Base-by-base conservation (phyloP, 2,888 invertebrate species). In the Pycnomerus fuliginosus region DNA sequence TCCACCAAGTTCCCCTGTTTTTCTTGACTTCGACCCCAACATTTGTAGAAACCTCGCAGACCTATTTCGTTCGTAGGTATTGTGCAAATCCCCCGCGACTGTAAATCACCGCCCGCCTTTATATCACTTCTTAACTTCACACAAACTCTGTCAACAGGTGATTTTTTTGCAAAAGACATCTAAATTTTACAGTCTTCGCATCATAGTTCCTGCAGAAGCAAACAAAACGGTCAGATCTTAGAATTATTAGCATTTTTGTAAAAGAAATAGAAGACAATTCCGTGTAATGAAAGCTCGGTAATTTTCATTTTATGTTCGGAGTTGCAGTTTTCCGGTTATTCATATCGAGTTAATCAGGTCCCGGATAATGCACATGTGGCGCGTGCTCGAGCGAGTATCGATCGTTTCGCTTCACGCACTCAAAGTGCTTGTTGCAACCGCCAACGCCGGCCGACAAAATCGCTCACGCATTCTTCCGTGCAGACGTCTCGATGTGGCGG, bases 231-330 rank as follows among this genome's bases (percentile, higher is more conserved):
- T 20, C 20, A 20, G 20, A 5, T 20, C 5, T 8, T 8, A 8
- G 20, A 20, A 20, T 40, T 25, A 8, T 27, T 14, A 25, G 31
- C 32, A 20, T 20, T 5, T 20, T 20, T 4, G 20, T 4, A 4
- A 20, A 20, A 20, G 20, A 4, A 20, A 20, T 20, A 8, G 8
- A 20, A 20, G 8, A 8, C 20, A 52, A 35, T 40, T 48, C 48
- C 44, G 52, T 49, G 56, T 55, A 58, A 58, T 58, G 55, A 58
- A 56, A 58, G 45, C 32, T 35, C 47, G 48, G 48, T 52, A 53
- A 59, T 59, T 59, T 59, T 53, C 56, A 59, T 59, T 59, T 54
- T n/a, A n/a, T 54, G 54, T 58, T 55, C 52, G 52, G 53, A 52
- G 56, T 57, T 53, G 52, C 52, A 56, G 48, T 56, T 59, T 58